phyloP scores from a whole-genome alignment of 1,140 invertebrate genomes.

The Bombus pyrosoma region DNA sequence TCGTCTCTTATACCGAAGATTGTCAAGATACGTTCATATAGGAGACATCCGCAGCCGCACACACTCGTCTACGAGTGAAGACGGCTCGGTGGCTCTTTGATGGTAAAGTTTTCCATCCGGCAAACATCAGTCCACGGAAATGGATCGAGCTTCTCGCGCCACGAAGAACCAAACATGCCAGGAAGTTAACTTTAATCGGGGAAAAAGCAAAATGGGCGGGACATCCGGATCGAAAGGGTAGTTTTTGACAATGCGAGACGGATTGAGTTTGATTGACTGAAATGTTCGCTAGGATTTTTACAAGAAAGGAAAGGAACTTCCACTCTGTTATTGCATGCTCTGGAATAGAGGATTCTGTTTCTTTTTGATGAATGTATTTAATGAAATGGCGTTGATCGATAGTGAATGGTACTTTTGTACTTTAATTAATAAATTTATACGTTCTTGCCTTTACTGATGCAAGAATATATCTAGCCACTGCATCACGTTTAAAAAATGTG shows the following conservation, averaged over 20 bases:
- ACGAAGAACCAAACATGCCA: slow-evolving; percentile 35
- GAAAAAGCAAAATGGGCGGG: slow-evolving; percentile 44
- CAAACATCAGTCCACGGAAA: slow-evolving; percentile 74
- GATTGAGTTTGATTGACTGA: not conserved
- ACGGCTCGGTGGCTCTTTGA: slow-evolving; percentile 66
- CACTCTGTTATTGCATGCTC: not conserved
- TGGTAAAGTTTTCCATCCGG: slow-evolving; percentile 72
- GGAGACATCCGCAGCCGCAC: slow-evolving; percentile 56
- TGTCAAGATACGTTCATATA: slow-evolving; percentile 51
- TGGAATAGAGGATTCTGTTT: not conserved
- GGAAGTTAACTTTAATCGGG: slow-evolving; percentile 53
- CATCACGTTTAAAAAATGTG: too few species aligned
- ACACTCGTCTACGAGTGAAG: slow-evolving; percentile 43
- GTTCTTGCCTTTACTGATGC: too few species aligned
- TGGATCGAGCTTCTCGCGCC: slow-evolving; percentile 64
- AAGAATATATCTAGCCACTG: too few species aligned
- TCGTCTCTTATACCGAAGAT: slow-evolving; percentile 63
- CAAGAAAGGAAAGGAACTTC: not conserved
- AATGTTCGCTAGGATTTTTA: not conserved
- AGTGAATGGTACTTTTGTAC: not conserved
- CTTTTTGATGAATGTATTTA: not conserved
- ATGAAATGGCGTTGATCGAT: not conserved
- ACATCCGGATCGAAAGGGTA: slow-evolving; percentile 21
- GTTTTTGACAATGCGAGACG: not conserved
- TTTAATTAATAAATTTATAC: too few species aligned